These are phyloP conservation scores for Martes martes DNA, from an alignment of 2,113 vertebrate species.

Conservation along the genomic window DNA sequence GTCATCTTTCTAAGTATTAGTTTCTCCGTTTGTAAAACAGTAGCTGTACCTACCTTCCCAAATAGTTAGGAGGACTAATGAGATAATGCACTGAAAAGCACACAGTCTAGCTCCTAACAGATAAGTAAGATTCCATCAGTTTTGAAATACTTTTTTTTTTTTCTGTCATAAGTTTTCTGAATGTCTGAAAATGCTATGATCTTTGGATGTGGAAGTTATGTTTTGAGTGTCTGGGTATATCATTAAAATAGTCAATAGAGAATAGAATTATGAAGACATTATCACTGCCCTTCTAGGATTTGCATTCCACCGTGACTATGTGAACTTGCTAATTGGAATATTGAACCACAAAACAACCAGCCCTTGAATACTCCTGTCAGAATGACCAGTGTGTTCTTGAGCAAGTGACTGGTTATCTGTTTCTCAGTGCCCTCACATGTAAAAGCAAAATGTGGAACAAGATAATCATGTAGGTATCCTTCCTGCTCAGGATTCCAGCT, in stretches of 20 bases:
- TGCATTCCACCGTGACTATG: not conserved
- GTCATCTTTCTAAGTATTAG: not conserved
- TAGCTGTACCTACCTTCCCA: no score
- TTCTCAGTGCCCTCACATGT: not conserved
- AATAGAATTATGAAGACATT: not conserved
- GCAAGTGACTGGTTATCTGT: not conserved
- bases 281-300: not conserved
- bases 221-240: not conserved
- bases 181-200: not conserved
- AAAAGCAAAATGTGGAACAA: not conserved
- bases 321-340: not conserved
- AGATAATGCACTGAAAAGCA: not conserved
- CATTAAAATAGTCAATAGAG: not conserved
- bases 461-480: not conserved
- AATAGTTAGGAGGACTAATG: not conserved
- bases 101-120: rapidly evolving
- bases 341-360: not conserved
- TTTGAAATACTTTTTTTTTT: not conserved
- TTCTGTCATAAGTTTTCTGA: not conserved
- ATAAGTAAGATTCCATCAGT: not conserved
- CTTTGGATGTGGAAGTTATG: not conserved
- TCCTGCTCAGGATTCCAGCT: no score
- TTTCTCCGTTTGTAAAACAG: not conserved
- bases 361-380: not conserved
- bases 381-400: not conserved